Evolutionary conservation across 2,888 invertebrate species (phyloP), one percentile per base, ranked within the genome.

Genomic region (Dorcus hopei): DNA sequence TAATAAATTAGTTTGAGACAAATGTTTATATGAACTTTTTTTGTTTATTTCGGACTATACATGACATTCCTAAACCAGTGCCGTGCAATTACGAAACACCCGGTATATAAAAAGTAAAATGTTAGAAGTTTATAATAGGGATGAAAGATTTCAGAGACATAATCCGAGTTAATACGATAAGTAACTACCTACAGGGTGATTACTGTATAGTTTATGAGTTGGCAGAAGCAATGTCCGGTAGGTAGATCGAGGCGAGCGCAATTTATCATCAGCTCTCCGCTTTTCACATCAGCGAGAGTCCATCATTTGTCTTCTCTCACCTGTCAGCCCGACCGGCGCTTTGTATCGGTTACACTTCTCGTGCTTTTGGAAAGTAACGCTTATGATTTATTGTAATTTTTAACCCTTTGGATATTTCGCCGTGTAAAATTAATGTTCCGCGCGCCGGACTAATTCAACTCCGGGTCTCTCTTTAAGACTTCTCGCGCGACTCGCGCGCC

Each of bases 261-360:
- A 75, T 75, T 75, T 75, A 75, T 75, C 75, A 75, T 74, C 26
- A 33, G 26, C 72, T 67, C 62, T 70, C 70, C 72, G 74, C 74
- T 67, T 69, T 74, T 74, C 71, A 73, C 68, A 71, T 70, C 69
- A 64, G 61, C 65, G 62, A 61, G 65, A 66, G 65, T 69, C 73
- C 68, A 74, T 75, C 75, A 75, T 75, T 75, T 74, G 75, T 75
- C 75, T 75, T 75, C 73, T 72, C 72, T 72, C 73, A 75, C 75
- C 75, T 75, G 75, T 75, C 75, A 75, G 71, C 68, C 72, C 68
- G 68, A 66, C 68, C 72, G 66, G 64, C 72, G 74, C 74, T 75
- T 74, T 74, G 75, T 75, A 75, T 75, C 75, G 74, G 74, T 74
- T 73, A 75, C 74, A 73, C 71, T 72, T 71, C 69, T 65, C 64